Conservation (phyloP, 2,888 invertebrate species). For the Hanleya hanleyi region DNA sequence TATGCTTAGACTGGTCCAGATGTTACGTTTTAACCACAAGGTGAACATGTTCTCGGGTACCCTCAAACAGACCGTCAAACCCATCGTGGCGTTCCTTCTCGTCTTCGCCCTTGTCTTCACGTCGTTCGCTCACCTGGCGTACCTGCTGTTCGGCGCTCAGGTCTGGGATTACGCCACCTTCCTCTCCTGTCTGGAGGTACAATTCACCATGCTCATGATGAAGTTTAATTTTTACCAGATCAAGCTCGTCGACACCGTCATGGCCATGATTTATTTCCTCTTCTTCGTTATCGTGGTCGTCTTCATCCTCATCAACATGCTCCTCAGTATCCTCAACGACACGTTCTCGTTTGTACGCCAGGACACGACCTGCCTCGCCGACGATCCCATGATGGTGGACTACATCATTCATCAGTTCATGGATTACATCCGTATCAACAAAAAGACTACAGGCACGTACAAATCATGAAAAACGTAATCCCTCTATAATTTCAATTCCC, state of each 20-base stretch:
- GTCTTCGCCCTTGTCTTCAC: constrained; percentile 61
- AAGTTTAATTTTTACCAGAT: constrained; percentile 54
- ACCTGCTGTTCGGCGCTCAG: constrained; percentile 39
- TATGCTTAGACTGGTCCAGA: background rate
- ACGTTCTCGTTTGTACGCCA: constrained; percentile 56
- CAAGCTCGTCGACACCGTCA: constrained; percentile 39
- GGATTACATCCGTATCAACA: background rate
- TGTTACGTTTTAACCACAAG: constrained; percentile 32
- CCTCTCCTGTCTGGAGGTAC: constrained; percentile 48
- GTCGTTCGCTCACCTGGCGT: constrained; percentile 62
- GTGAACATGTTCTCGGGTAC: constrained; percentile 23
- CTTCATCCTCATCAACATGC: constrained; percentile 67
- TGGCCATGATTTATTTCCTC: constrained; percentile 58
- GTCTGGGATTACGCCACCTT: constrained; percentile 48
- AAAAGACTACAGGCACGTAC: constrained; percentile 2
- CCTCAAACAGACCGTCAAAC: constrained; percentile 44
- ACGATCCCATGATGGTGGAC: constrained; percentile 66
- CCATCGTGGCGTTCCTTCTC: constrained; percentile 65
- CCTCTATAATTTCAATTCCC: too few relatives aligned
- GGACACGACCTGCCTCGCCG: constrained; percentile 54
- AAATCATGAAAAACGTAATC: too few relatives aligned
- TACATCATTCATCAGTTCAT: constrained; percentile 55
- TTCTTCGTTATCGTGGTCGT: constrained; percentile 53
- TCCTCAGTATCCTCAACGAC: constrained; percentile 65
- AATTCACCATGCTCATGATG: constrained; percentile 65